phyloP scores from a whole-genome alignment of 2,797 vertebrate species.

The Ara ararauna region DNA sequence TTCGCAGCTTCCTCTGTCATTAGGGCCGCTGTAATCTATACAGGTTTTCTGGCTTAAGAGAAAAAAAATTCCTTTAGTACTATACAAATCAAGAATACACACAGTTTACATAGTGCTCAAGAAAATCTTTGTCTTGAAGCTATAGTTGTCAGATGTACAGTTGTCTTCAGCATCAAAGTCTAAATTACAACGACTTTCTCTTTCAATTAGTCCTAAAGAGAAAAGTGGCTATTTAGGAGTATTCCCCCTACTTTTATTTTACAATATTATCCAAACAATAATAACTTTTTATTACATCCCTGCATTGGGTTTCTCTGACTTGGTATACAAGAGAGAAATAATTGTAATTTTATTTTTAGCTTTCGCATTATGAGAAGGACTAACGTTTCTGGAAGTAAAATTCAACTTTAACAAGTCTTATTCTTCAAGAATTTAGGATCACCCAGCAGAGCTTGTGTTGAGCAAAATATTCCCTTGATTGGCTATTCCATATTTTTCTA shows the following conservation, averaged over 20 bases:
- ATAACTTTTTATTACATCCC: not conserved
- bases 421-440: not conserved
- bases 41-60: not conserved
- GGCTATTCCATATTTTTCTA: not conserved
- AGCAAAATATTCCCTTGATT: not conserved
- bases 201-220: not conserved
- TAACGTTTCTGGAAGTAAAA: not conserved
- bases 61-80: not conserved
- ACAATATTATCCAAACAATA: not conserved
- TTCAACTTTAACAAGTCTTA: not conserved
- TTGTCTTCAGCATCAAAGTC: not conserved
- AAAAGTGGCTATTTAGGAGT: not conserved
- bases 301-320: not conserved
- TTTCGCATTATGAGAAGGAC: not conserved
- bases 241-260: not conserved
- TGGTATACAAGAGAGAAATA: not conserved
- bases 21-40: not conserved
- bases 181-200: not conserved
- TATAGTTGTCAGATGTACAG: not conserved
- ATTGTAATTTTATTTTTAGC: not conserved
- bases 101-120: not conserved
- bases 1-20: not conserved
- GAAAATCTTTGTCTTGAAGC: not conserved
- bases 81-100: rapidly evolving
- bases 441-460: not conserved